A percentile compares a stretch with the other conserved stretches of the same genome.
Conservation (phyloP, 2,113 vertebrate genomes). For the Atrichornis clamosus region DNA sequence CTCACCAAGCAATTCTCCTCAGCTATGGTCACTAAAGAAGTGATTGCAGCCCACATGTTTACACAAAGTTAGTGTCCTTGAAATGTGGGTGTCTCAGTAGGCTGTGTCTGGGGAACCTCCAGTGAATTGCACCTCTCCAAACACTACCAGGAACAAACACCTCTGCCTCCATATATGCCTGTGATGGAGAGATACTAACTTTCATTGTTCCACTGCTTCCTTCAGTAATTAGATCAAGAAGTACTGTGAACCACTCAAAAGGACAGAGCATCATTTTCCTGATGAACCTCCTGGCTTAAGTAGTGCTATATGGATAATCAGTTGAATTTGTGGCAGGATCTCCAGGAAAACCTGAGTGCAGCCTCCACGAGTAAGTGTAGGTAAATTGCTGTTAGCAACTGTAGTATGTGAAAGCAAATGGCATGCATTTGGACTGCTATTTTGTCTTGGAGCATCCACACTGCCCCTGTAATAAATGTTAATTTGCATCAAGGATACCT, state of each 20-base stretch:
- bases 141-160: not conserved
- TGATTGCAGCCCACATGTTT: not conserved
- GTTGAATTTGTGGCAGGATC: not conserved
- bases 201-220: not conserved
- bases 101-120: not conserved
- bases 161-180: not conserved
- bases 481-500: not conserved
- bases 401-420: not conserved
- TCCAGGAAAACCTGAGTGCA: not conserved
- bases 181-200: not conserved
- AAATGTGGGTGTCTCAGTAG: not conserved
- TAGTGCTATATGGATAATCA: not conserved
- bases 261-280: not conserved
- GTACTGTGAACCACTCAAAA: not conserved
- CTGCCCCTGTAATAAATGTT: not conserved
- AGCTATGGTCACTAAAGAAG: not conserved
- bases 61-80: not conserved
- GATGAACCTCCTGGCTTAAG: not conserved
- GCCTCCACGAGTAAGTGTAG: not conserved
- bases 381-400: not conserved
- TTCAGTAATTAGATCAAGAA: not conserved
- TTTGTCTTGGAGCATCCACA: not conserved
- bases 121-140: not conserved
- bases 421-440: not conserved
- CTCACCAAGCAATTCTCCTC: not conserved